These are phyloP conservation scores for Psylliodes chrysocephalus DNA, from an alignment of 2,888 invertebrate species.

Conservation along the genomic window DNA sequence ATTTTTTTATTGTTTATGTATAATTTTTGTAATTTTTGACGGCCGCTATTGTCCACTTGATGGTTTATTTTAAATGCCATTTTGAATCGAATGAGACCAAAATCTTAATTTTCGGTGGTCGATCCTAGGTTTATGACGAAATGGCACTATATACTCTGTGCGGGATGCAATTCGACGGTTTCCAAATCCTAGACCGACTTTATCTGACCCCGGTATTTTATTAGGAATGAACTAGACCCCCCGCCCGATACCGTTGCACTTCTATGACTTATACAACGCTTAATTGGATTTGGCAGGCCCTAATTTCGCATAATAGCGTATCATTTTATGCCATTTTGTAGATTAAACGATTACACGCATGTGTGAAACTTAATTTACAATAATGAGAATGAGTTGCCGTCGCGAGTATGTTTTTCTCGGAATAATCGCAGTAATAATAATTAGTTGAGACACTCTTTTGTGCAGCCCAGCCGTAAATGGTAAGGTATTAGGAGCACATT, in stretches of 20 bases:
- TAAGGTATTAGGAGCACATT: constrained; percentile 7
- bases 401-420: constrained; percentile 31
- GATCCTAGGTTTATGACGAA: too few species aligned
- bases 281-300: constrained; percentile 36
- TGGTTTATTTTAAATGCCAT: too few species aligned
- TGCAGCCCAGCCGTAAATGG: constrained; percentile 10
- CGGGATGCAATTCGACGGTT: too few species aligned
- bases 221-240: not conserved
- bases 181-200: too few species aligned
- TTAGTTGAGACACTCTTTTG: constrained; percentile 27
- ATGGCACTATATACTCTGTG: too few species aligned
- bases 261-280: constrained; percentile 12
- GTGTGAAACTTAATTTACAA: constrained; percentile 35
- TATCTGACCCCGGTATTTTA: too few species aligned
- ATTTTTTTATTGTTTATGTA: too few species aligned
- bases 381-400: constrained; percentile 32
- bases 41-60: too few species aligned
- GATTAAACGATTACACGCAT: constrained; percentile 38
- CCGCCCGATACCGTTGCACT: not conserved
- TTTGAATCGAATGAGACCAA: too few species aligned
- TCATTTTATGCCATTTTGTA: constrained; percentile 38
- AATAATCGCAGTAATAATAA: constrained; percentile 36
- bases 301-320: constrained; percentile 39
- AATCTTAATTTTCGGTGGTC: too few species aligned
- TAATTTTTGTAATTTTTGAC: too few species aligned